Evolutionary conservation across 2,797 vertebrate species (phyloP).

Genomic region (Oreortyx pictus): DNA sequence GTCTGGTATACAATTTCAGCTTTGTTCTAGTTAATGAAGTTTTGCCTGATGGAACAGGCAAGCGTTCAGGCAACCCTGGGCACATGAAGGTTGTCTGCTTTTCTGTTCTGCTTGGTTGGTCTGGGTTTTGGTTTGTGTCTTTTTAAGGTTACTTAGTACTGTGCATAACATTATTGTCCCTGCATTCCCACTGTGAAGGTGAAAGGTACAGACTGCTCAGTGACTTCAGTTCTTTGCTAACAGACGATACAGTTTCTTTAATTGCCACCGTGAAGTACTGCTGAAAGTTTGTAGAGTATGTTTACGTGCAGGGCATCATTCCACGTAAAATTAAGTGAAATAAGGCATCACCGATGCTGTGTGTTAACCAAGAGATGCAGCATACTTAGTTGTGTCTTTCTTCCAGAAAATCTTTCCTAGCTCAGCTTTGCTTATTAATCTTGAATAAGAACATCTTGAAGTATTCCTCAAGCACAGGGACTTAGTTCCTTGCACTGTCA

Average conservation of each 20-base stretch:
- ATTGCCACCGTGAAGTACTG: background rate
- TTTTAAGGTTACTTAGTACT: background rate
- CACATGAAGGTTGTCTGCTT: background rate
- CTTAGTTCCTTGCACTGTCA: background rate
- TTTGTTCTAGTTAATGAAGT: background rate
- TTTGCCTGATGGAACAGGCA: background rate
- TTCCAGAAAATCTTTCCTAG: background rate
- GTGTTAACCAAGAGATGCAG: background rate
- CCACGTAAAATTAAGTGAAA: background rate
- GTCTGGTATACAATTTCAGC: background rate
- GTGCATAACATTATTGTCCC: background rate
- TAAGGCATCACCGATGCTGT: background rate
- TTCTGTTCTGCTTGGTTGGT: background rate
- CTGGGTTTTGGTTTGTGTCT: background rate
- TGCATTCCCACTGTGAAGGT: background rate
- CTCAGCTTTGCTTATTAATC: background rate
- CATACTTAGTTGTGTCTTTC: background rate
- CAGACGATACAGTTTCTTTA: background rate
- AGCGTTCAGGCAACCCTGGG: background rate
- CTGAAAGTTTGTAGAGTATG: rapidly evolving
- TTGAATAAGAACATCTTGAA: background rate
- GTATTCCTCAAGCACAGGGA: background rate
- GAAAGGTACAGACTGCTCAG: background rate
- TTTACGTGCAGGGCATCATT: background rate
- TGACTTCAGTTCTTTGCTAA: background rate